A percentile compares a stretch with the other conserved stretches of the same genome.
These are phyloP conservation scores for Amazona vittata DNA, from an alignment of 2,113 vertebrate species.

Conservation along the genomic window DNA sequence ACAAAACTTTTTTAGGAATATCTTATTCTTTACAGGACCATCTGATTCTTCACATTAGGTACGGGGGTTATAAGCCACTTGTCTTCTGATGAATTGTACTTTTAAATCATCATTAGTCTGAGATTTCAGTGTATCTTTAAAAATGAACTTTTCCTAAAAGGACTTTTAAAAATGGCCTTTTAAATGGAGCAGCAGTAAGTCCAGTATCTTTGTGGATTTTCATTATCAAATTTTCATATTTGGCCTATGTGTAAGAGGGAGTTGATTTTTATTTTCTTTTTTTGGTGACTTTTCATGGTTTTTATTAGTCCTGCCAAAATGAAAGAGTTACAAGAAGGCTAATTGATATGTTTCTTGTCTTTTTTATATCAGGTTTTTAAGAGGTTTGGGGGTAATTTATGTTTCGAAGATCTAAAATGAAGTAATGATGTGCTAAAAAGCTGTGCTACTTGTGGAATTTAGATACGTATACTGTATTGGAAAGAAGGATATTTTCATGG, in stretches of 20 bases:
- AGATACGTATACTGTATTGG: neutral
- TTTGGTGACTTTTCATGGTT: neutral
- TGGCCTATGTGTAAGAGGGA: neutral
- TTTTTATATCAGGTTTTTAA: neutral
- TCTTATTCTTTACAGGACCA: neutral
- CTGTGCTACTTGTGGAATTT: neutral
- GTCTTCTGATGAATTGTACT: neutral
- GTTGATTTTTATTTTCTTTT: neutral
- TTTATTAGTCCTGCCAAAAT: neutral
- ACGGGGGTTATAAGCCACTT: neutral
- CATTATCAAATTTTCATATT: neutral
- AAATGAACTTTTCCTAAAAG: neutral
- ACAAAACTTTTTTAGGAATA: neutral
- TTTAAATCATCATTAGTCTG: neutral
- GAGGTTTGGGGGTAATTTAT: neutral
- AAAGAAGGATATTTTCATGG: neutral
- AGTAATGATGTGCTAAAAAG: neutral
- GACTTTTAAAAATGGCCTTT: neutral
- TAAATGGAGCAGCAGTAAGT: neutral
- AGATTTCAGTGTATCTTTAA: neutral
- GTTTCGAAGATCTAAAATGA: neutral
- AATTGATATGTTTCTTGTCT: neutral
- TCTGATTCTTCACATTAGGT: neutral
- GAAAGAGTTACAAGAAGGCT: accelerated
- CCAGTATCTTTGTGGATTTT: neutral